These are phyloP conservation scores for Mormyrus proboscirostris DNA, from an alignment of 2,797 vertebrate species.

Conservation along the genomic window DNA sequence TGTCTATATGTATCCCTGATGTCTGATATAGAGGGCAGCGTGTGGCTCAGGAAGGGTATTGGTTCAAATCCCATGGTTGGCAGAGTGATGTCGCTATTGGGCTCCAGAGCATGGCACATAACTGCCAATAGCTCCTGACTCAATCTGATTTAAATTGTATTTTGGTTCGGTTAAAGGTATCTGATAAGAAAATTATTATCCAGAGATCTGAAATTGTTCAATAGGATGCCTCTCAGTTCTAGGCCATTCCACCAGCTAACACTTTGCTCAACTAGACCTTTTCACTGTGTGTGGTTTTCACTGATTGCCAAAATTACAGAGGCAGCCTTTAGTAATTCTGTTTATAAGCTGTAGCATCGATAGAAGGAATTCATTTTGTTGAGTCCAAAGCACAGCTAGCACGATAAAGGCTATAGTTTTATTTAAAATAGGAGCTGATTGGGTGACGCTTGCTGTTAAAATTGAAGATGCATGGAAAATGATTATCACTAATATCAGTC, in stretches of 20 bases:
- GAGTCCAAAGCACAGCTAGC: background rate
- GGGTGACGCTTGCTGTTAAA: background rate
- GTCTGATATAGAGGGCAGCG: background rate
- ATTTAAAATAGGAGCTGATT: background rate
- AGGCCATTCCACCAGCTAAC: background rate
- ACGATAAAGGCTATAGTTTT: background rate
- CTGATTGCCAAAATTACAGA: background rate
- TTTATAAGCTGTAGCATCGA: background rate
- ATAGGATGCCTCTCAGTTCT: background rate
- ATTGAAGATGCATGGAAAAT: background rate
- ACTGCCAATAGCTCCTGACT: background rate
- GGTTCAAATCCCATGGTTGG: background rate
- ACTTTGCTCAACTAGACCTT: background rate
- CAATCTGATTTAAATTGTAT: background rate
- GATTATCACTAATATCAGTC: background rate
- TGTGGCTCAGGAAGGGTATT: background rate
- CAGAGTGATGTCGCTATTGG: background rate
- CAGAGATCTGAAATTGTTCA: background rate
- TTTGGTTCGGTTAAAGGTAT: background rate
- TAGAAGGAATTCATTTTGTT: background rate
- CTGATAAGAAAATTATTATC: background rate
- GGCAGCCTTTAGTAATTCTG: background rate
- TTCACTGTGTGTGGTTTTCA: background rate
- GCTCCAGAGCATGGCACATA: background rate
- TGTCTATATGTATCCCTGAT: background rate